Evolutionary conservation across 2,113 vertebrate genomes (phyloP).

Genomic region (Gopherus flavomarginatus): DNA sequence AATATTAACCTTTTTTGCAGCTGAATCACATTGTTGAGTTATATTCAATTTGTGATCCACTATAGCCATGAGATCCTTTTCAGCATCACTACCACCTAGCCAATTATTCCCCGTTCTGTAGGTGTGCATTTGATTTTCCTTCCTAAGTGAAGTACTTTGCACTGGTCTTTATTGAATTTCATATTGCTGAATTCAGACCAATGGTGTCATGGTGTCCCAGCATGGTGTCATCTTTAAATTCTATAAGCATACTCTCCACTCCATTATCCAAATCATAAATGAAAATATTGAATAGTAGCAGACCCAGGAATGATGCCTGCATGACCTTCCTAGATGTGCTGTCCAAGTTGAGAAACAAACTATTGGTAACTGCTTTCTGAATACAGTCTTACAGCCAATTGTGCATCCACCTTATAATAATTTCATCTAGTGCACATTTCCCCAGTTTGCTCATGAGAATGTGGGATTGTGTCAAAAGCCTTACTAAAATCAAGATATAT

Average conservation of each 20-base stretch:
- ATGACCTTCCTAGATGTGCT: neutral
- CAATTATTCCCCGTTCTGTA: neutral
- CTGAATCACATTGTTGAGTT: neutral
- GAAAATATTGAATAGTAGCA: neutral
- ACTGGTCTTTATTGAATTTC: neutral
- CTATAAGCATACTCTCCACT: neutral
- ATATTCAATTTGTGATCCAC: neutral
- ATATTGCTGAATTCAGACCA: neutral
- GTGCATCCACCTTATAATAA: neutral
- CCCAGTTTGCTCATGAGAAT: neutral
- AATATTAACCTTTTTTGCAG: neutral
- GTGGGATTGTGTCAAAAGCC: neutral
- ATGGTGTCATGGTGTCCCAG: neutral
- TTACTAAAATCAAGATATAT: neutral
- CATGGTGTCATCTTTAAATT: neutral
- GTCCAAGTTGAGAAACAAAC: neutral
- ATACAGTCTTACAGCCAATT: neutral
- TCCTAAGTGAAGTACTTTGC: neutral
- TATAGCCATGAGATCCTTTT: neutral
- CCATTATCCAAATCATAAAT: neutral
- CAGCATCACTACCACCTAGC: neutral
- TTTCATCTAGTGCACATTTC: neutral
- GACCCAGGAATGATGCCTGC: neutral
- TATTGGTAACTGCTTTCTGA: neutral
- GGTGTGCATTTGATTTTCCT: neutral